Evolutionary conservation across 2,113 vertebrate species (phyloP).

Genomic region (Xenopus tropicalis): DNA sequence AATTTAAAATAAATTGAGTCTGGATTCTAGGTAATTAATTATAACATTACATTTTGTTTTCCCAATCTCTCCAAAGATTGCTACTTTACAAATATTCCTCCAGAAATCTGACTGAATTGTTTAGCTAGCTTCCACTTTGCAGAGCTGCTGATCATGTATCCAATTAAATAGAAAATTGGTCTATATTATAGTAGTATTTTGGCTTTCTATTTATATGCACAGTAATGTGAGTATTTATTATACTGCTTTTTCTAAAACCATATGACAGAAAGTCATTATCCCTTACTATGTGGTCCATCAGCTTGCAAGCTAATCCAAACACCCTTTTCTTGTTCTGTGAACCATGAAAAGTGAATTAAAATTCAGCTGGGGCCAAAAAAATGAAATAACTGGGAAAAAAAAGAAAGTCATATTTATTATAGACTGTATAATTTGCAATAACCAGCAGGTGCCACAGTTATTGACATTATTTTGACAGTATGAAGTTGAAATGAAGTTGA

Average conservation of each 20-base stretch:
- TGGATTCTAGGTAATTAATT: too few species aligned
- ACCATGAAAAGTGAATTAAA: conserved; percentile 6
- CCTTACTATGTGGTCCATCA: conserved; percentile 5
- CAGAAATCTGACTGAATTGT: not conserved
- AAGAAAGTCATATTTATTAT: too few species aligned
- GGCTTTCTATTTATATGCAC: not conserved
- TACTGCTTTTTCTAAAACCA: not conserved
- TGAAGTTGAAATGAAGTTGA: too few species aligned
- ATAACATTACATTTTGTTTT: too few species aligned
- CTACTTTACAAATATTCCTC: not conserved
- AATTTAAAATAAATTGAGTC: too few species aligned
- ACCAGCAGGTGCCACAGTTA: too few species aligned
- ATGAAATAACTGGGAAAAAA: too few species aligned
- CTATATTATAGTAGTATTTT: not conserved
- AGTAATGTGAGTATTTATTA: not conserved
- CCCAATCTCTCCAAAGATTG: not conserved
- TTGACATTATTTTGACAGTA: too few species aligned
- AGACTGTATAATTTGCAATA: too few species aligned
- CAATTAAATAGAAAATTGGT: not conserved
- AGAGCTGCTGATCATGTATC: not conserved
- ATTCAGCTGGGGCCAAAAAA: not conserved
- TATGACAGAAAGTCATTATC: not conserved
- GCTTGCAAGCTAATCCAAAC: conserved; percentile 6
- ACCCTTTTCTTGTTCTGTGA: not conserved
- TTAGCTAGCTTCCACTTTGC: not conserved